Base-by-base conservation (phyloP, 2,888 invertebrate genomes). In the Drosophila paucipuncta region DNA sequence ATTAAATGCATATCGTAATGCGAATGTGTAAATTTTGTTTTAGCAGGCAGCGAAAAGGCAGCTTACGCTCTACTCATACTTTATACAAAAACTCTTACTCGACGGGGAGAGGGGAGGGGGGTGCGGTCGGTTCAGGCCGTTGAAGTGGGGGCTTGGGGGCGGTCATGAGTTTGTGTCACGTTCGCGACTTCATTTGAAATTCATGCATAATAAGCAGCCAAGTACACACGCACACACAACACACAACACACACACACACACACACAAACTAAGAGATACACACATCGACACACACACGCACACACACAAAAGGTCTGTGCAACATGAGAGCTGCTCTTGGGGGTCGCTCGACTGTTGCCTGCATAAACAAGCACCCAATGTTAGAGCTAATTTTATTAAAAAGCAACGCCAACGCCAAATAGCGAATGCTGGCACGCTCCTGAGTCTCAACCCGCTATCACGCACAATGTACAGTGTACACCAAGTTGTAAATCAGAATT, bases 151-250 rank as follows among this genome's bases (percentile, higher is more conserved):
- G 76, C 64, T 70, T 62, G 72, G 73, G 72, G 80, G 68, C 71
- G 78, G 78, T 76, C 78, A 72, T 78, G 83, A 79, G 87, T 85
- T 85, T 87, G 87, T 85, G 85, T 85, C 85, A 85, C 85, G 85
- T 87, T 85, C 87, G 85, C 87, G 85, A 87, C 87, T 85, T 87
- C 87, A 85, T 85, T 85, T 82, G 68, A 83, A 85, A 85, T 85
- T 85, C 85, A 85, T 85, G 85, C 87, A 85, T 85, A 87, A 85
- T 85, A 85, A 85, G 87, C 85, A 85, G 80, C 71, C 82, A 78
- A 85, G 85, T 83, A 87, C 80, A 78, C 73, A 76, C 73, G 35
- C 52, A 72, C 69, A 78, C 61, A 47, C 52, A 52, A 37, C 58
- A 37, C 57, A 63, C 25, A 62, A 31, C 33, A 33, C 11, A 78